Evolutionary conservation across 2,797 vertebrate species (phyloP), one percentile per base, ranked within the genome.

Genomic region (Enteromius afrohamiltoni): DNA sequence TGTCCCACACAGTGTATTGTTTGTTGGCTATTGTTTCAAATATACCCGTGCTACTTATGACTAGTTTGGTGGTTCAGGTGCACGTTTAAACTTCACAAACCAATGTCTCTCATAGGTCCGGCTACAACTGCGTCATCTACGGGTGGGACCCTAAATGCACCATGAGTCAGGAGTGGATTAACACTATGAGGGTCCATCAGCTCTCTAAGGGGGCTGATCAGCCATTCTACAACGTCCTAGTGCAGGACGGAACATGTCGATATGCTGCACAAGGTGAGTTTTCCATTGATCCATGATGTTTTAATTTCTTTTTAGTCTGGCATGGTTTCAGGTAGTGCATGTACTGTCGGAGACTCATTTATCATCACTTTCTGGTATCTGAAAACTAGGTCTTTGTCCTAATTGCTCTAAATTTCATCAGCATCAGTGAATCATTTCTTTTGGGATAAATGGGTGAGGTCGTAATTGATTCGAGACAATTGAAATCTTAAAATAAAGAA

Each of bases 161-260:
- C 92, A 99, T 99, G 98, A 98, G 97, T 5, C 96, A 97, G 5
- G 97, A 99, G 82, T 99, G 98, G 98, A 98, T 98, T 90, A 95
- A 96, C 51, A 98, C 97, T 17, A 98, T 99, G 97, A 96, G 97
- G 1, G 97, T 99, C 85, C 96, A 97, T 90, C 97, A 97, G 92
- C 94, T 99, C 83, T 94, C 96, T 6, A 95, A 94, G 0, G 97
- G 98, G 10, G 95, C 97, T 79, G 94, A 96, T 83, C 98, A 99
- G 89, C 97, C 98, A 2, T 99, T 99, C 94, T 99, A 98, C 92
- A 99, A 98, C 0, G 97, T 99, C 16, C 94, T 99, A 0, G 97
- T 99, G 23, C 97, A 98, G 89, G 98, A 99, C 0, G 97, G 97
- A 1, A 99, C 98, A 0, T 99, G 97, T 69, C 94, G 96, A 91